These are phyloP conservation scores for Pitangus sulphuratus DNA, from an alignment of 2,797 vertebrate species.

Conservation along the genomic window DNA sequence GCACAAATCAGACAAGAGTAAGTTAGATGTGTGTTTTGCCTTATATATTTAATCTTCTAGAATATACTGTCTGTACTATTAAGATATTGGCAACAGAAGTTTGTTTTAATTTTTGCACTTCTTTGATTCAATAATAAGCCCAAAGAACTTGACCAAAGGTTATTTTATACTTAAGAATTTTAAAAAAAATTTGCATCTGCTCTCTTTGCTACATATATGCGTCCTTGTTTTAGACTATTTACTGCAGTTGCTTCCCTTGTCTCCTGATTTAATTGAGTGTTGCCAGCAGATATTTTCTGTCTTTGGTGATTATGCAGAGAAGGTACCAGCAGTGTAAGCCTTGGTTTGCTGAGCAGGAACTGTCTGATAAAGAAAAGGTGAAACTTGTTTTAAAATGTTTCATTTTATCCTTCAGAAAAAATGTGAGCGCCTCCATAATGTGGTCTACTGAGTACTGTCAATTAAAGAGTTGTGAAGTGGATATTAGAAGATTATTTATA, in stretches of 20 bases:
- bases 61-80: neutral
- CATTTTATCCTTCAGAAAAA: constrained; percentile 22
- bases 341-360: neutral
- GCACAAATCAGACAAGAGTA: neutral
- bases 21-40: neutral
- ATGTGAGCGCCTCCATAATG: constrained; percentile 37
- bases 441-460: constrained; percentile 33
- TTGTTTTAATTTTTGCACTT: neutral
- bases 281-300: neutral
- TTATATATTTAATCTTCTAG: neutral
- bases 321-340: neutral
- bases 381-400: constrained; percentile 48
- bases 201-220: neutral
- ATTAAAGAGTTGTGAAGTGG: constrained; percentile 56
- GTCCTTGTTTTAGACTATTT: neutral
- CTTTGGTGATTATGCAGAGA: neutral
- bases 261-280: neutral
- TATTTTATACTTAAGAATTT: neutral
- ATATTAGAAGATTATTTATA: constrained; percentile 58
- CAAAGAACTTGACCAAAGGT: neutral
- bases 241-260: neutral
- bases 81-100: neutral
- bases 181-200: accelerated
- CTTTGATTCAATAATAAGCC: neutral
- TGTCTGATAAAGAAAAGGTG: neutral